Evolutionary conservation across 2,888 invertebrate species (phyloP), one percentile per base, ranked within the genome.

Genomic region (Drosophila paramelanica): DNA sequence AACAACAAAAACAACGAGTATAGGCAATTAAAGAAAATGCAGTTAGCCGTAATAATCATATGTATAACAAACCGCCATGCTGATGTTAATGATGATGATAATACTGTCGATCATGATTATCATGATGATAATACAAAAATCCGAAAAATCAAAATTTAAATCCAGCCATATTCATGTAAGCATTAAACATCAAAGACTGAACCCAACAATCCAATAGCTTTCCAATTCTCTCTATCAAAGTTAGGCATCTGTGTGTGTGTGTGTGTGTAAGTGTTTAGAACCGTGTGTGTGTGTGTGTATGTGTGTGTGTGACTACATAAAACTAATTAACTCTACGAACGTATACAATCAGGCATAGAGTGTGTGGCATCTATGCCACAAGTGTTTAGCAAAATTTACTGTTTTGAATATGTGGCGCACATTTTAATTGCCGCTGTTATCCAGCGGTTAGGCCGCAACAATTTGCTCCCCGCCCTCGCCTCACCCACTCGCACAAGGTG

Each of bases 361-460:
- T 39, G 36, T 20, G 33, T 56, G 46, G 13, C 55, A 31, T 36
- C 17, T 25, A 31, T 57, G 46, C 51, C 78, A 39, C 49, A 57
- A 76, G 61, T 73, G 84, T 81, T 83, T 81, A 85, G 77, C 71
- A 64, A 70, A 76, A 73, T 78, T 67, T 47, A 39, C 33, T 50
- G 33, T 65, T 60, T 70, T 62, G 58, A 53, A 61, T 50, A 41
- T 73, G 65, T 56, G 61, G 62, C 62, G 53, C 42, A 68, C 56
- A 79, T 79, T 82, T 82, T 82, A 85, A 84, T 84, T 84, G 79
- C 65, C 70, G 66, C 71, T 73, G 79, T 81, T 79, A 81, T 88
- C 70, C 70, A 88, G 88, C 60, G 88, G 88, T 78, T 77, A 67
- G 67, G 73, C 88, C 88, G 52, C 87, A 88, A 81, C 83, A 85